Evolutionary conservation across 2,888 invertebrate genomes (phyloP).

Genomic region (Pristionchus japonicus): DNA sequence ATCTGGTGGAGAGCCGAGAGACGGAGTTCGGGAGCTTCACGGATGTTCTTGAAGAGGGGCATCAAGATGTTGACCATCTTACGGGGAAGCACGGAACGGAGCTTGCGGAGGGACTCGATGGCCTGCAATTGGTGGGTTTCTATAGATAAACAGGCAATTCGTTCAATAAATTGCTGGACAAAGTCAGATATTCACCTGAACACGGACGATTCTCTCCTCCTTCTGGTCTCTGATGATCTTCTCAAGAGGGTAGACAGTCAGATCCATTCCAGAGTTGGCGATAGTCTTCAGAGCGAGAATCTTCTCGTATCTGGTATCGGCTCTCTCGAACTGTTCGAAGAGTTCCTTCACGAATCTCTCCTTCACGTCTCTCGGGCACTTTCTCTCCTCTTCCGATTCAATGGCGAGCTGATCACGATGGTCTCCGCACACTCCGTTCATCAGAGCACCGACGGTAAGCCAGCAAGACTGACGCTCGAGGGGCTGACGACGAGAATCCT

Average conservation of each 20-base stretch:
- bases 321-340: slow-evolving; percentile 55
- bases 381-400: not conserved
- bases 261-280: slow-evolving; percentile 70
- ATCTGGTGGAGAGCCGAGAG: slow-evolving; percentile 54
- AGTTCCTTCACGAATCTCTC: slow-evolving; percentile 55
- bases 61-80: slow-evolving; percentile 57
- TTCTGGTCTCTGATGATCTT: slow-evolving; percentile 52
- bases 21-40: slow-evolving; percentile 55
- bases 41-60: slow-evolving; percentile 56
- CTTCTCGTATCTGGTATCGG: slow-evolving; percentile 63
- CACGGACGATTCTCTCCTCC: slow-evolving; percentile 48
- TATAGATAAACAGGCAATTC: no score
- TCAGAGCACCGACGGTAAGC: slow-evolving; percentile 63
- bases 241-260: slow-evolving; percentile 49
- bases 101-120: slow-evolving; percentile 57
- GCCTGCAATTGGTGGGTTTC: no score
- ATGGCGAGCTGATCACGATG: slow-evolving; percentile 47
- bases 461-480: slow-evolving; percentile 64
- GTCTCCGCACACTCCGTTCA: slow-evolving; percentile 66
- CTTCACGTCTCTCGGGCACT: slow-evolving; percentile 56
- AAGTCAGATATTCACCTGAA: no score
- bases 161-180: no score
- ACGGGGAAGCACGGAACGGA: slow-evolving; percentile 51
- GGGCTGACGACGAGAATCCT: slow-evolving; percentile 49
- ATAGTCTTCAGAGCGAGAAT: slow-evolving; percentile 70